phyloP scores from a whole-genome alignment of 1,140 invertebrate genomes.

The Bombus superbus region DNA sequence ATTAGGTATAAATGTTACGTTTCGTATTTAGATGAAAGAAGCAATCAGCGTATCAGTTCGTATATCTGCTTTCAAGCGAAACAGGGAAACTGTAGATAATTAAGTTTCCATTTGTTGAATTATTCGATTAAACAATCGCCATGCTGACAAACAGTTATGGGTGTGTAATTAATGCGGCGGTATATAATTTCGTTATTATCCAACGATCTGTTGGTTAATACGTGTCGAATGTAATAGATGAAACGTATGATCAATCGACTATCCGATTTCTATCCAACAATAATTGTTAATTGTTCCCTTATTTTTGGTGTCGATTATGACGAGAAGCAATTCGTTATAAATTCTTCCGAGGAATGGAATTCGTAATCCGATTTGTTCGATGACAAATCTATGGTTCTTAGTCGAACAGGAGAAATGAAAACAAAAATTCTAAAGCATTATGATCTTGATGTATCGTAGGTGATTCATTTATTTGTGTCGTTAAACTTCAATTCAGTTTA shows the following conservation, averaged over 20 bases:
- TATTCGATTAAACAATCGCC: slow-evolving; percentile 47
- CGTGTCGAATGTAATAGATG: slow-evolving; percentile 33
- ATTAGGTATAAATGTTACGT: background rate
- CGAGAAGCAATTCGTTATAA: background rate
- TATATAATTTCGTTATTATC: slow-evolving; percentile 51
- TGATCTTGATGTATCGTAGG: background rate
- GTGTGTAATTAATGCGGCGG: slow-evolving; percentile 43
- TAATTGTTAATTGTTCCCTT: slow-evolving; percentile 15
- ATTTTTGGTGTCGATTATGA: background rate
- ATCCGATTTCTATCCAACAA: background rate
- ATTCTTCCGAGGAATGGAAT: background rate
- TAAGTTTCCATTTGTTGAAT: slow-evolving; percentile 50
- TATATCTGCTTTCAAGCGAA: background rate
- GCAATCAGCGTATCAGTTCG: background rate
- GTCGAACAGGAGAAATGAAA: background rate
- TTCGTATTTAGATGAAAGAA: background rate
- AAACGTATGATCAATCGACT: slow-evolving; percentile 33
- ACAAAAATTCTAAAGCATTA: background rate
- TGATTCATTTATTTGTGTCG: background rate
- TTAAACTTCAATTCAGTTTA: background rate
- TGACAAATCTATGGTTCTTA: background rate
- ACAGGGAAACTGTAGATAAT: slow-evolving; percentile 19
- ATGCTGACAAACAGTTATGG: slow-evolving; percentile 21
- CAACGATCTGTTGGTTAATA: slow-evolving; percentile 43
- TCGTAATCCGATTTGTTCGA: background rate